phyloP scores from a whole-genome alignment of 2,888 invertebrate genomes.

The Agonopterix subpropinquella region DNA sequence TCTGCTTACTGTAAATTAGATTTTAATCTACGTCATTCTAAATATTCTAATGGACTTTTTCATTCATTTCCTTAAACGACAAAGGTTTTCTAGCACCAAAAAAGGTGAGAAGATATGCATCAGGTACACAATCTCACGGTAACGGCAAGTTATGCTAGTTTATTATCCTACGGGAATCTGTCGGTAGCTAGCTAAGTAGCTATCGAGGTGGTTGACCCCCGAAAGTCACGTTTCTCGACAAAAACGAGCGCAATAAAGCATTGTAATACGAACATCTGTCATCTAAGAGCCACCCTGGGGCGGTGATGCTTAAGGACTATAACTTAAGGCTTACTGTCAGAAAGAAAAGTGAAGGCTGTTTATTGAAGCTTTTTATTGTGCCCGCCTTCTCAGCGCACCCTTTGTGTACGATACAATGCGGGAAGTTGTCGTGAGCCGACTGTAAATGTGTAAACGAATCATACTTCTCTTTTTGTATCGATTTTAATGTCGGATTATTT shows the following conservation, averaged over 20 bases:
- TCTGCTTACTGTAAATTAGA: background rate
- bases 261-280: conserved; percentile 61
- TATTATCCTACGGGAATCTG: conserved; percentile 48
- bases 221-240: conserved; percentile 53
- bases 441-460: conserved; percentile 38
- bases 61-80: conserved; percentile 25
- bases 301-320: conserved; percentile 46
- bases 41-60: background rate
- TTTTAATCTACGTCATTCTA: background rate
- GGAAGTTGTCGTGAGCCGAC: conserved; percentile 34
- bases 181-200: conserved; percentile 6
- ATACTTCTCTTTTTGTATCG: conserved; percentile 20
- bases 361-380: conserved; percentile 54
- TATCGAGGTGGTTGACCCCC: conserved; percentile 51
- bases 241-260: conserved; percentile 58
- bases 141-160: conserved; percentile 31
- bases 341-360: conserved; percentile 42
- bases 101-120: conserved; percentile 46
- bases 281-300: conserved; percentile 51
- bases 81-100: conserved; percentile 30
- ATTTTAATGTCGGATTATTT: conserved; percentile 19
- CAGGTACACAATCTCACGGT: conserved; percentile 41
- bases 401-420: conserved; percentile 41
- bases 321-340: conserved; percentile 62
- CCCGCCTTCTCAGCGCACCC: conserved; percentile 34